Evolutionary conservation across 2,113 vertebrate species (phyloP).

Genomic region (Turdus rufiventris): DNA sequence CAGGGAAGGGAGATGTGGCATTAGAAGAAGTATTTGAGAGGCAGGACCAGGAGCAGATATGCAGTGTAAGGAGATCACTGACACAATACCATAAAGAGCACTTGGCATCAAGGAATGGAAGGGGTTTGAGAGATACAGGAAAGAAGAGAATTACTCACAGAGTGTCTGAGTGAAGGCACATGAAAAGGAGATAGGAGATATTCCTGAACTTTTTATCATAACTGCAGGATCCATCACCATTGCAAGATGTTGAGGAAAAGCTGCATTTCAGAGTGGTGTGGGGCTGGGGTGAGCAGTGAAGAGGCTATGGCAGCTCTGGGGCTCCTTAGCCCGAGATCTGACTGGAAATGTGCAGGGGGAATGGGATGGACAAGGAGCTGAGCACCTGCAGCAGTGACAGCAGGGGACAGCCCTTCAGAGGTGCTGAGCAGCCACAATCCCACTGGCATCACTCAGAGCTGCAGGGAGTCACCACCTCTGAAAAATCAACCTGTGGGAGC

Average conservation of each 20-base stretch:
- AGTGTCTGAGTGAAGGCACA: not conserved
- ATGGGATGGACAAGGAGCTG: not conserved
- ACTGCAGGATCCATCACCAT: not conserved
- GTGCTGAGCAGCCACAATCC: slow-evolving; percentile 8
- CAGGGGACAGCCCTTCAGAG: not conserved
- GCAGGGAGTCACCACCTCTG: not conserved
- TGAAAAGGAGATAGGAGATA: not conserved
- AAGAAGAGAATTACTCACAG: not conserved
- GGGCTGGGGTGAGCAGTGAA: not conserved
- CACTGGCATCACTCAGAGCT: not conserved
- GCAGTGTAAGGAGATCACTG: slow-evolving; percentile 13
- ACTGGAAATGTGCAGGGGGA: not conserved
- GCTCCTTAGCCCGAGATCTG: not conserved
- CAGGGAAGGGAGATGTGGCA: not conserved
- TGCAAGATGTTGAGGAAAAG: not conserved
- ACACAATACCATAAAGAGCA: not conserved
- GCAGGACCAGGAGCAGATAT: not conserved
- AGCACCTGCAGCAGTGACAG: not conserved
- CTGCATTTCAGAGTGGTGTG: not conserved
- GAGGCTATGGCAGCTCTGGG: not conserved
- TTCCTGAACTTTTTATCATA: not conserved
- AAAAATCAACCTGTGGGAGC: slow-evolving; percentile 4
- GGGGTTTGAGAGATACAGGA: not conserved
- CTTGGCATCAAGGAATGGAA: not conserved
- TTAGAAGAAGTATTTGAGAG: slow-evolving; percentile 22